phyloP scores from a whole-genome alignment of 2,113 vertebrate species.

The Takifugu flavidus region DNA sequence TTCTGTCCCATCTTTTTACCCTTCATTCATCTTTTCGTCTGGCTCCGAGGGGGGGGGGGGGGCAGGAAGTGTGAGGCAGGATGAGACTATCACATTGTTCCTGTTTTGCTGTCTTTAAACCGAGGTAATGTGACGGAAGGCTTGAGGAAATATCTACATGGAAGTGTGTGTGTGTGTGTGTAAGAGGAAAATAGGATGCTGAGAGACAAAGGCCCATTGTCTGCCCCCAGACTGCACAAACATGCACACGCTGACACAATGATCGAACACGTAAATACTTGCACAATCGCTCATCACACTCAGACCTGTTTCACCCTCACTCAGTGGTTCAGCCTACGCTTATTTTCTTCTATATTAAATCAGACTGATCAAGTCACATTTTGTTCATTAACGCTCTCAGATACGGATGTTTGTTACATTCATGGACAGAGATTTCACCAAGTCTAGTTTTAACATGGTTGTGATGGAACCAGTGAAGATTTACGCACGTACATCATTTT shows the following conservation, averaged over 20 bases:
- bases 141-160: slow-evolving; percentile 35
- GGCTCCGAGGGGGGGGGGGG: neutral
- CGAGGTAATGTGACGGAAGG: slow-evolving; percentile 65
- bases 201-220: slow-evolving; percentile 68
- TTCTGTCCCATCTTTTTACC: slow-evolving; percentile 28
- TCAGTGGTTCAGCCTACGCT: neutral
- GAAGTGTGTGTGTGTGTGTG: slow-evolving; percentile 15
- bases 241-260: slow-evolving; percentile 43
- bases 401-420: too few relatives aligned
- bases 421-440: too few relatives aligned
- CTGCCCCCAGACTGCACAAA: slow-evolving; percentile 52
- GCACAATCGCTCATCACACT: slow-evolving; percentile 2
- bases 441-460: too few relatives aligned
- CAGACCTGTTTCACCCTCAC: slow-evolving; percentile 11
- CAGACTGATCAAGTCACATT: too few relatives aligned
- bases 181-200: slow-evolving; percentile 63
- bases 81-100: slow-evolving; percentile 86
- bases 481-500: too few relatives aligned
- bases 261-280: slow-evolving; percentile 38
- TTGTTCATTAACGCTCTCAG: too few relatives aligned
- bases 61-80: slow-evolving; percentile 68
- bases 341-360: too few relatives aligned
- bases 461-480: too few relatives aligned
- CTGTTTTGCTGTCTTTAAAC: slow-evolving; percentile 84
- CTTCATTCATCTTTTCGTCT: slow-evolving; percentile 42